Conservation (phyloP, 2,113 vertebrate genomes). For the Ceyx margarethae region DNA sequence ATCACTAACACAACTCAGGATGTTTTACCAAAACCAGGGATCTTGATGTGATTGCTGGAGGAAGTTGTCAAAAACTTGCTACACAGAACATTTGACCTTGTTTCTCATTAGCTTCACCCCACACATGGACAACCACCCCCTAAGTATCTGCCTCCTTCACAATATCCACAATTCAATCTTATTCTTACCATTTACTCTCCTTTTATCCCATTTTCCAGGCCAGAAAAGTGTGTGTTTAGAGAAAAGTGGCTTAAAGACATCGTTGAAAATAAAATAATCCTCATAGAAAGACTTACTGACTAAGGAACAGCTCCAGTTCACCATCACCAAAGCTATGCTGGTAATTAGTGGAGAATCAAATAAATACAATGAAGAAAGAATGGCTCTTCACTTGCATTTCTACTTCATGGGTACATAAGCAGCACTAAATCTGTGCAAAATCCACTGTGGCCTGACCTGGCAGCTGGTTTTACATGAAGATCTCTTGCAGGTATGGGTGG, state of each 20-base stretch:
- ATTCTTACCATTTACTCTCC: not conserved
- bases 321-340: not conserved
- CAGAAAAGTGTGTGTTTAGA: conserved; percentile 62
- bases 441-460: not conserved
- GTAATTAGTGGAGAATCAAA: conserved; percentile 41
- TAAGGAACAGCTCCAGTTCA: not conserved
- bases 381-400: not conserved
- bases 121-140: not conserved
- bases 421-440: not conserved
- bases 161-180: not conserved
- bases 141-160: not conserved
- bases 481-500: not conserved
- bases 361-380: not conserved
- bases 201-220: conserved; percentile 57
- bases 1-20: not conserved
- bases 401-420: not conserved
- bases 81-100: not conserved
- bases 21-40: not conserved
- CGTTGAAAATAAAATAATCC: conserved; percentile 61
- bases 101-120: not conserved
- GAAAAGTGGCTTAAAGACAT: conserved; percentile 73
- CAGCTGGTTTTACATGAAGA: not conserved
- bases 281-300: conserved; percentile 29
- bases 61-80: not conserved
- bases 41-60: not conserved